Evolutionary conservation across 1,140 invertebrate species (phyloP), one percentile per base, ranked within the genome.

Genomic region (Planococcus citri): DNA sequence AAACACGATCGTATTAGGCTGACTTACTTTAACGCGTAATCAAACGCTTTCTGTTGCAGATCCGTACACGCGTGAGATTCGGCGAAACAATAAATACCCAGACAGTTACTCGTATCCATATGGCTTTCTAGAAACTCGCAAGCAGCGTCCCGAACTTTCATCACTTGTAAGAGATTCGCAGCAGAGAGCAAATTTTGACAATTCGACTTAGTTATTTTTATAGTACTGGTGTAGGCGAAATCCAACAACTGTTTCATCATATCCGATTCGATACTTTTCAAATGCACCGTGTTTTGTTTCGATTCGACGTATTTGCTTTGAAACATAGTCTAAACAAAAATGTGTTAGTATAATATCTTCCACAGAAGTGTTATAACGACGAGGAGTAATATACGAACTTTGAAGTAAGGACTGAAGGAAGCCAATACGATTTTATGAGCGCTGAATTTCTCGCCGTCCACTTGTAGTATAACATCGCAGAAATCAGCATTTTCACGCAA

Each of bases 341-440:
- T 68, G 20, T 38, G 61, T 25, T 29, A 70, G 1, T 6, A 6
- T 33, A 33, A 12, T n/a, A n/a, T n/a, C n/a, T n/a, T 33, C 29
- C 3, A 33, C 12, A 6, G 3, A 33, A 33, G 29, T 33, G 29
- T 33, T 3, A 33, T 12, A 33, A 12, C 12, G 4, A 12, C 29
- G 29, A 3, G 29, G 12, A 33, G 29, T n/a, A 33, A 3, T 4
- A 64, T 27, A 64, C 51, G 10, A 9, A 89, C 89, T 81, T 94
- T 93, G 76, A 97, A 97, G 78, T 96, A 97, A 1, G 94, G 94
- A 80, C 94, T 95, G 70, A 89, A 91, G 0, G 94, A 91, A 3
- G 94, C 93, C 57, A 97, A 80, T 27, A 97, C 88, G 17, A 95
- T 87, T 81, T 93, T 89, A 77, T 97, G 95, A 1, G 90, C 93